Base-by-base conservation (phyloP, 53 echinoderm and acorn worm species). In the Arbacia lixula region DNA sequence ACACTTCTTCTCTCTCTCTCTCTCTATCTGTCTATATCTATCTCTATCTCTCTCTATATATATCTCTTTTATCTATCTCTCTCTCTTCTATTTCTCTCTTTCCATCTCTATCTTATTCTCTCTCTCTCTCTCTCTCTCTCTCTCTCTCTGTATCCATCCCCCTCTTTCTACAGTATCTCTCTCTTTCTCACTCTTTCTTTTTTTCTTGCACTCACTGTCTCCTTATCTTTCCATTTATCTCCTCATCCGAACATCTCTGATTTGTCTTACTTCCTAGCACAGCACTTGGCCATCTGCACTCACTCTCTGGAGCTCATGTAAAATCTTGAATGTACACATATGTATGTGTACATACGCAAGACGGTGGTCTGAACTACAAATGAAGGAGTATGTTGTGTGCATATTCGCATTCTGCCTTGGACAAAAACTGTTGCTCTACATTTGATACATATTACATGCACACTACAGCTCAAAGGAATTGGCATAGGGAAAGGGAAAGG, bases 121-220 rank as follows among this genome's bases (percentile, higher is more conserved):
- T 20, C 17, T 32, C 38, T 37, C 21, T 36, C 19, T 38, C 69
- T 25, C 42, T 42, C 69, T 42, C 69, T 69, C 42, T 69, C 41
- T 69, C 12, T 40, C 16, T 41, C 41, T 25, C 68, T 68, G 37
- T 42, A 16, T 40, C 6, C 0, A 1, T 41, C 24, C 39, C 6
- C 12, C 41, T 26, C 69, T 39, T 30, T 69, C 26, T 41, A n/a
- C n/a, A n/a, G n/a, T n/a, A n/a, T n/a, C n/a, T 68, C 68, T 42
- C 26, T 40, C 6, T 1, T 2, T 41, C 24, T 41, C 6, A 14
- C 41, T 26, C 69, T 39, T 30, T 69, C 26, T 41, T 42, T 66
- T 36, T 8, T 14, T n/a, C 27, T 41, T 10, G 8, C 41, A n/a
- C 64, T 33, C 64, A 0, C 61, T 25, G 29, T 8, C 16, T 60